These are phyloP conservation scores for Lamprotornis superbus DNA, from an alignment of 2,113 vertebrate genomes.

Conservation along the genomic window DNA sequence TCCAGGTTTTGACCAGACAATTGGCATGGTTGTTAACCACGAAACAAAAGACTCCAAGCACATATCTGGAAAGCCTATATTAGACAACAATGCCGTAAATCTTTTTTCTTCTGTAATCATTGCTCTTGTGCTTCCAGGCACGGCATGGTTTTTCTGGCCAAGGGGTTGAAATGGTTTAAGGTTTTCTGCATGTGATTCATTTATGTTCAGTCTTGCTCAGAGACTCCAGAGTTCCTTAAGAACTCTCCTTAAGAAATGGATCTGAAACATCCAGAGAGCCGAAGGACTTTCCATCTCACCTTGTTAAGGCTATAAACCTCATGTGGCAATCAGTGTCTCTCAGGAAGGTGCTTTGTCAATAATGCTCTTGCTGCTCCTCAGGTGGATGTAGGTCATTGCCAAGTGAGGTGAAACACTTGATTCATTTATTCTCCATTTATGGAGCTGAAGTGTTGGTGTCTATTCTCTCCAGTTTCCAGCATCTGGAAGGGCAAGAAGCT, in stretches of 20 bases:
- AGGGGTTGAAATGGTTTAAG: constrained; percentile 53
- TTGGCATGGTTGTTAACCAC: constrained; percentile 85
- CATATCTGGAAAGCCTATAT: constrained; percentile 90
- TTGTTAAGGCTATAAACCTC: not conserved
- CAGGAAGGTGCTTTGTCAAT: not conserved
- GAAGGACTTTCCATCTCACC: not conserved
- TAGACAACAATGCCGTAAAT: constrained; percentile 95
- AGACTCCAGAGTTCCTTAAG: not conserved
- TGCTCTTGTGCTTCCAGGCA: constrained; percentile 86
- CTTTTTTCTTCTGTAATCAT: constrained; percentile 90
- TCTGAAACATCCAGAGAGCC: not conserved
- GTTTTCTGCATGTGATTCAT: not conserved
- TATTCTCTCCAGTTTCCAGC: not conserved
- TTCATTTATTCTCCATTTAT: not conserved
- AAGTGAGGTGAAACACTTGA: not conserved
- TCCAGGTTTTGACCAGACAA: constrained; percentile 86
- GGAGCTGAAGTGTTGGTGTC: not conserved
- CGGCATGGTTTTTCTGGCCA: constrained; percentile 88
- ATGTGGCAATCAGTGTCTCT: not conserved
- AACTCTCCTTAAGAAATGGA: not conserved
- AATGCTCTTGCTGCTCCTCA: not conserved
- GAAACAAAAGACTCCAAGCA: constrained; percentile 75
- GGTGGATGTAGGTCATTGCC: not conserved
- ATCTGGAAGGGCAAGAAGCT: not conserved
- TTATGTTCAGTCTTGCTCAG: not conserved